Percentiles rank a stretch among this genome's conserved stretches.
These are phyloP conservation scores for Parazoanthus swiftii DNA, from an alignment of 92 coral and sea anemone species.

Conservation along the genomic window DNA sequence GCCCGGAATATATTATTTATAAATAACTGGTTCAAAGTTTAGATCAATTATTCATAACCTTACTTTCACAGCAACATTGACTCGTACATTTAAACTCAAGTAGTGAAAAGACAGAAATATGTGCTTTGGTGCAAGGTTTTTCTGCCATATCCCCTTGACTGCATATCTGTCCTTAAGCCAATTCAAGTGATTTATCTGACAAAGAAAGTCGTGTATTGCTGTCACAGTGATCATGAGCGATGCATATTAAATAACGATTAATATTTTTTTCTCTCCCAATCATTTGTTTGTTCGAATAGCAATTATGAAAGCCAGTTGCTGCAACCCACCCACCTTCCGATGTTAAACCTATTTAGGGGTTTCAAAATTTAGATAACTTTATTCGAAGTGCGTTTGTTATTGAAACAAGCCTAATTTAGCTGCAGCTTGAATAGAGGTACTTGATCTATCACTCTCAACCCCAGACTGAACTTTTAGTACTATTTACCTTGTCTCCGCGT, in stretches of 20 bases:
- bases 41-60: conserved; percentile 38
- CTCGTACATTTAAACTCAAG: not conserved
- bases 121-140: not conserved
- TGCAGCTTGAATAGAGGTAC: conserved; percentile 19
- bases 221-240: conserved; percentile 36
- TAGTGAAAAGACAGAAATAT: not conserved
- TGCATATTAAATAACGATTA: conserved; percentile 33
- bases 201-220: conserved; percentile 9
- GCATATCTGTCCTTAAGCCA: not conserved
- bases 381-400: not conserved
- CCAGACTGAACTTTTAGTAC: not conserved
- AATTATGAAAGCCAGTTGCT: conserved; percentile 7
- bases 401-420: not conserved
- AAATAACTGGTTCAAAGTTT: conserved; percentile 41
- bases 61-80: conserved; percentile 26
- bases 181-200: not conserved
- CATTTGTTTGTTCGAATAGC: conserved; percentile 14
- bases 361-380: not conserved
- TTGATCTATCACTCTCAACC: not conserved
- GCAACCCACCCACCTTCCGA: conserved; percentile 33
- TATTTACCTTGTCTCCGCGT: conserved; percentile 11
- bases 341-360: not conserved
- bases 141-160: not conserved
- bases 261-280: conserved; percentile 20
- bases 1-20: conserved; percentile 37